A percentile compares a stretch with the other conserved stretches of the same genome.
Evolutionary conservation across 2,113 vertebrate species (phyloP).

Genomic region (Porphyrio hochstetteri): DNA sequence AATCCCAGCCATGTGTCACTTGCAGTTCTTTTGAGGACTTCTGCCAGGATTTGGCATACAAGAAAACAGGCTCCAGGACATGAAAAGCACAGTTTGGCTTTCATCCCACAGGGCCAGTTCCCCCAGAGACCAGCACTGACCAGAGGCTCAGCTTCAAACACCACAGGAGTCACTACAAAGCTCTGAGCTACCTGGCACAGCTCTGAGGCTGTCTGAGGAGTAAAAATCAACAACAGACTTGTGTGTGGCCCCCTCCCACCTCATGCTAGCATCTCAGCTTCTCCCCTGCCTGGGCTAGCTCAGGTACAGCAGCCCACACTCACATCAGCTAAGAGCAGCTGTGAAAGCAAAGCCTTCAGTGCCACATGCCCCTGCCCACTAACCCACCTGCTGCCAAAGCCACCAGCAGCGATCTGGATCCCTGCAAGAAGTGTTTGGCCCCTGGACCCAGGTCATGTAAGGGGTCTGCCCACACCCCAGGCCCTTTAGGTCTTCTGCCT

Average conservation of each 20-base stretch:
- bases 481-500: background rate
- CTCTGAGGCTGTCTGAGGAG: background rate
- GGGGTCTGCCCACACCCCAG: background rate
- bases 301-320: accelerated
- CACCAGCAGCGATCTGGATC: background rate
- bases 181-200: background rate
- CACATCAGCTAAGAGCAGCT: background rate
- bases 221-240: background rate
- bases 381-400: background rate
- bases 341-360: background rate
- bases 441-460: background rate
- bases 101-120: background rate
- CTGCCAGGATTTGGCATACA: background rate
- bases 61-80: background rate
- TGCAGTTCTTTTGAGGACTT: background rate
- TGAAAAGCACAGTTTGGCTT: background rate
- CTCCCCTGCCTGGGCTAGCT: background rate
- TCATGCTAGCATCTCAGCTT: background rate
- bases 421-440: accelerated
- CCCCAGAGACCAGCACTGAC: background rate
- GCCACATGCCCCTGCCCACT: background rate
- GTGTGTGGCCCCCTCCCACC: background rate
- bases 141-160: background rate
- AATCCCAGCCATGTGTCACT: background rate
- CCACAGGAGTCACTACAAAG: background rate